phyloP scores from a whole-genome alignment of 2,888 invertebrate genomes.

The Eurytoma adleriae region DNA sequence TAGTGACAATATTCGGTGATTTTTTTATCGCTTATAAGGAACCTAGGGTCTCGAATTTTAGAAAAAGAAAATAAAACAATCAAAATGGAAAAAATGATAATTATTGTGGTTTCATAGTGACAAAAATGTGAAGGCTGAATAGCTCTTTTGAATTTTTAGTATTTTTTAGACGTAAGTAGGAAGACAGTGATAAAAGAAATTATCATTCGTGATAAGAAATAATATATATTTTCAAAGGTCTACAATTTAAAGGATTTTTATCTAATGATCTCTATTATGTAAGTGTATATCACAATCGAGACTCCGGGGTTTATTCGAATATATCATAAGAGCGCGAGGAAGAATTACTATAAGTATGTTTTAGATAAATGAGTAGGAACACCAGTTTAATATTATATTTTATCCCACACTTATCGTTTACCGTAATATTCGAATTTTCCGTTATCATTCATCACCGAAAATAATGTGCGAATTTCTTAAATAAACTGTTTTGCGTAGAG shows the following conservation, averaged over 20 bases:
- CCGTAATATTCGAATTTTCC: background rate
- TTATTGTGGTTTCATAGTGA: conserved; percentile 26
- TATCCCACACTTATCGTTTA: background rate
- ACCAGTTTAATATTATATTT: conserved; percentile 6
- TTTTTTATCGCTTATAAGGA: conserved; percentile 41
- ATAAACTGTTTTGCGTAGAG: conserved; percentile 6
- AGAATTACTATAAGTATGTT: conserved; percentile 20
- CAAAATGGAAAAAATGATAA: conserved; percentile 23
- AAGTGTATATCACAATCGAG: conserved; percentile 31
- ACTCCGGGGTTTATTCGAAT: conserved; percentile 37
- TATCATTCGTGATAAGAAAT: conserved; percentile 34
- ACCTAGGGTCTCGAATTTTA: conserved; percentile 45
- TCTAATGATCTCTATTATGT: conserved; percentile 23
- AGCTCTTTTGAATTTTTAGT: conserved; percentile 36
- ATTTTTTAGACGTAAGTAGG: conserved; percentile 13
- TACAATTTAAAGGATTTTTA: conserved; percentile 34
- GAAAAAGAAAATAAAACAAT: conserved; percentile 46
- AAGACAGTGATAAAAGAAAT: conserved; percentile 22
- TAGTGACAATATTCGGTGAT: conserved; percentile 32
- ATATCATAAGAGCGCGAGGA: conserved; percentile 25
- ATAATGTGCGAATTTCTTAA: conserved; percentile 20
- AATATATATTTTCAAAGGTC: conserved; percentile 33
- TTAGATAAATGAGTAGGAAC: conserved; percentile 1
- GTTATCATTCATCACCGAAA: background rate
- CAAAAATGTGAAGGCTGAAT: conserved; percentile 34